A percentile compares a stretch with the other conserved stretches of the same genome.
These are phyloP conservation scores for Hylaeus volcanicus DNA, from an alignment of 1,140 invertebrate species.

Conservation along the genomic window DNA sequence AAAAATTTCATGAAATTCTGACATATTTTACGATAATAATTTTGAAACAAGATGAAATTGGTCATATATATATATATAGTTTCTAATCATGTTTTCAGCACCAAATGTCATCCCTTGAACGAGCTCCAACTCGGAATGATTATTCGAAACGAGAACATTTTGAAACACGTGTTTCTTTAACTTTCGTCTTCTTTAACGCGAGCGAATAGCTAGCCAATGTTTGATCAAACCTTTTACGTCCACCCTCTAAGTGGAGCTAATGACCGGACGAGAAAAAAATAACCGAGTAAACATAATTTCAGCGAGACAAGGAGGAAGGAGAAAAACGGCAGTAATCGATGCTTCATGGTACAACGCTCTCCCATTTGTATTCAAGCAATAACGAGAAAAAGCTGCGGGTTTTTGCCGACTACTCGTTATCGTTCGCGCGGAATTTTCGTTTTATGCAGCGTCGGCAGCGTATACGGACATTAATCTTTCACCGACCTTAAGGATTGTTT, in stretches of 20 bases:
- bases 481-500: neutral
- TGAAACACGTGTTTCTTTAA: neutral
- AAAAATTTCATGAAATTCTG: too few relatives aligned
- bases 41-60: too few relatives aligned
- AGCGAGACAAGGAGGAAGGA: neutral
- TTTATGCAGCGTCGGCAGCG: neutral
- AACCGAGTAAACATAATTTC: slow-evolving; percentile 21
- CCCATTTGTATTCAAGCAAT: slow-evolving; percentile 38
- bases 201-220: neutral
- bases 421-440: slow-evolving; percentile 1
- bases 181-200: neutral
- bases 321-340: slow-evolving; percentile 23
- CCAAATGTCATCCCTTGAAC: neutral
- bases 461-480: slow-evolving; percentile 30
- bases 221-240: neutral
- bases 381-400: slow-evolving; percentile 17
- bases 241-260: neutral
- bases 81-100: too few relatives aligned
- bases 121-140: neutral
- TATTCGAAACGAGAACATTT: neutral
- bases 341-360: slow-evolving; percentile 12
- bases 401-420: slow-evolving; percentile 19
- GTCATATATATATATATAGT: too few relatives aligned
- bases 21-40: too few relatives aligned
- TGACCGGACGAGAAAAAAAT: slow-evolving; percentile 17